Evolutionary conservation across 2,888 invertebrate genomes (phyloP).

Genomic region (Lycia hirtaria): DNA sequence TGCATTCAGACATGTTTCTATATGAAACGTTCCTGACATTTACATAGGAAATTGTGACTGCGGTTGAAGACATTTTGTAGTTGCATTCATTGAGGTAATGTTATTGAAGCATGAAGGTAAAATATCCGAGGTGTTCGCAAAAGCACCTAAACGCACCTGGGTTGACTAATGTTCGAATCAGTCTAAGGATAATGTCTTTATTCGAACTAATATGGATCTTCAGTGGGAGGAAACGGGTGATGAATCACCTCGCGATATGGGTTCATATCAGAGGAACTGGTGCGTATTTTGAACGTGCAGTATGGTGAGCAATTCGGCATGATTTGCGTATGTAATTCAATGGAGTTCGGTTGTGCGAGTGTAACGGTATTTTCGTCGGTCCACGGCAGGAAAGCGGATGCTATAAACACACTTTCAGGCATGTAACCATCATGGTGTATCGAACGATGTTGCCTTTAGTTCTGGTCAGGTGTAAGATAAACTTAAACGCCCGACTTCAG

Average conservation of each 20-base stretch:
- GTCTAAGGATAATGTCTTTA: constrained; percentile 50
- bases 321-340: constrained; percentile 84
- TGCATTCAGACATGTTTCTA: constrained; percentile 33
- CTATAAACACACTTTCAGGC: constrained; percentile 82
- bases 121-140: not conserved
- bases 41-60: constrained; percentile 38
- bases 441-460: constrained; percentile 55
- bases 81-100: constrained; percentile 44
- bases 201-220: constrained; percentile 43
- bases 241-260: constrained; percentile 48
- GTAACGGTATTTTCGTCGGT: constrained; percentile 84
- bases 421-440: constrained; percentile 60
- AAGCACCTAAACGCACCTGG: constrained; percentile 25
- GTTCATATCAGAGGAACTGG: constrained; percentile 49
- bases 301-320: constrained; percentile 81
- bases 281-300: constrained; percentile 73
- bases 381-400: constrained; percentile 81
- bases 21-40: constrained; percentile 39
- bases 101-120: constrained; percentile 36
- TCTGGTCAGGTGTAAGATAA: constrained; percentile 47
- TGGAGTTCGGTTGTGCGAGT: constrained; percentile 77
- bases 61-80: constrained; percentile 23
- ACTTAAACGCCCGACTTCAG: constrained; percentile 34
- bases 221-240: constrained; percentile 44
- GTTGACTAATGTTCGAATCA: constrained; percentile 44